These are phyloP conservation scores for Ctena decussata DNA, from an alignment of 2,888 invertebrate genomes.

Conservation along the genomic window DNA sequence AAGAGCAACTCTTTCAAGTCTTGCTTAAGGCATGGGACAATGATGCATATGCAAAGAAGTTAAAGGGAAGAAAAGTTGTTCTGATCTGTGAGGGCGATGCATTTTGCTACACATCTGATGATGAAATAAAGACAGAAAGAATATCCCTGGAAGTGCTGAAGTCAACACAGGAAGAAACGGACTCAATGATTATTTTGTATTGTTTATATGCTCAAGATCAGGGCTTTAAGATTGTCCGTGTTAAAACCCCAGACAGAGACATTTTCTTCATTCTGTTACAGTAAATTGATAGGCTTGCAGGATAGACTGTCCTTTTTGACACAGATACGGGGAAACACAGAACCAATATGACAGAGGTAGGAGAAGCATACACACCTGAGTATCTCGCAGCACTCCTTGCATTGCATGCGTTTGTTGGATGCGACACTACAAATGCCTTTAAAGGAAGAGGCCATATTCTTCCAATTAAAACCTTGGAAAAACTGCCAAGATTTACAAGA, in stretches of 20 bases:
- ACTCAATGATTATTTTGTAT: conserved; percentile 41
- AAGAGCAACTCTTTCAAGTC: conserved; percentile 8
- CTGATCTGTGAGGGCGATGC: conserved; percentile 33
- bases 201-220: conserved; percentile 27
- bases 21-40: conserved; percentile 22
- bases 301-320: conserved; percentile 30
- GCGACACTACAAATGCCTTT: conserved; percentile 45
- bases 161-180: conserved; percentile 40
- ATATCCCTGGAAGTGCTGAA: conserved; percentile 24
- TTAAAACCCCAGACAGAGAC: conserved; percentile 51
- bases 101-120: conserved; percentile 14
- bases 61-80: conserved; percentile 16
- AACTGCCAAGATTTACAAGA: conserved; percentile 2
- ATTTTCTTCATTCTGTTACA: conserved; percentile 46
- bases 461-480: conserved; percentile 20
- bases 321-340: conserved; percentile 41
- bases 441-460: conserved; percentile 35
- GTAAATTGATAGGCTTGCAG: conserved; percentile 20
- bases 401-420: conserved; percentile 39
- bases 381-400: conserved; percentile 33
- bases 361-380: conserved; percentile 2
- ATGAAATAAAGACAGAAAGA: conserved; percentile 26
- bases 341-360: conserved; percentile 8
- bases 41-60: conserved; percentile 22
- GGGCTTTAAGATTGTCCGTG: conserved; percentile 31